These are phyloP conservation scores for Diogma glabrata DNA, from an alignment of 2,888 invertebrate genomes.

Conservation along the genomic window DNA sequence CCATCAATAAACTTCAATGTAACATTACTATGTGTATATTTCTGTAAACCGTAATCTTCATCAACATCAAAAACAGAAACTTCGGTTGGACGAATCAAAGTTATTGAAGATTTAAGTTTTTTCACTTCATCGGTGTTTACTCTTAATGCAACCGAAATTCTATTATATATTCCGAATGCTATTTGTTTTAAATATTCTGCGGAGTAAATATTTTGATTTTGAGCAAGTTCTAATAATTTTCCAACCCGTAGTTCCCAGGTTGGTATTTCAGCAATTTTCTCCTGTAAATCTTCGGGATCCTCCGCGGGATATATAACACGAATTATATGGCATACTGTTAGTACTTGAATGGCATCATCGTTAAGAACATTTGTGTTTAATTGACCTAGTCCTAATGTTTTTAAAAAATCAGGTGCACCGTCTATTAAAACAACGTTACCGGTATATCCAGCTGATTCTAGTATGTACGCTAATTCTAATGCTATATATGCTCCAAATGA, in stretches of 20 bases:
- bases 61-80: conserved; percentile 40
- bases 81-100: conserved; percentile 51
- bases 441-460: conserved; percentile 53
- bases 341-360: conserved; percentile 29
- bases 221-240: conserved; percentile 36
- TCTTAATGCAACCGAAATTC: neutral
- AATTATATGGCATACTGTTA: conserved; percentile 27
- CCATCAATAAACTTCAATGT: conserved; percentile 54
- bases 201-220: conserved; percentile 34
- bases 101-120: conserved; percentile 45
- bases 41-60: conserved; percentile 54
- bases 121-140: conserved; percentile 28
- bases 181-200: conserved; percentile 35
- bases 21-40: conserved; percentile 44
- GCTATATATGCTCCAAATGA: conserved; percentile 76
- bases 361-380: conserved; percentile 24
- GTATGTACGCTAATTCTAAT: conserved; percentile 58
- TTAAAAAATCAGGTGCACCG: conserved; percentile 63
- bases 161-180: conserved; percentile 34
- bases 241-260: conserved; percentile 47
- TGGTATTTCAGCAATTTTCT: conserved; percentile 40
- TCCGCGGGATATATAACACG: conserved; percentile 31
- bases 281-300: conserved; percentile 25
- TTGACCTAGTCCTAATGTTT: conserved; percentile 33
- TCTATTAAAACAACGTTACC: conserved; percentile 68